A percentile compares a stretch with the other conserved stretches of the same genome.
Conservation (phyloP, 1,140 invertebrate genomes). For the Mamestra configurata region DNA sequence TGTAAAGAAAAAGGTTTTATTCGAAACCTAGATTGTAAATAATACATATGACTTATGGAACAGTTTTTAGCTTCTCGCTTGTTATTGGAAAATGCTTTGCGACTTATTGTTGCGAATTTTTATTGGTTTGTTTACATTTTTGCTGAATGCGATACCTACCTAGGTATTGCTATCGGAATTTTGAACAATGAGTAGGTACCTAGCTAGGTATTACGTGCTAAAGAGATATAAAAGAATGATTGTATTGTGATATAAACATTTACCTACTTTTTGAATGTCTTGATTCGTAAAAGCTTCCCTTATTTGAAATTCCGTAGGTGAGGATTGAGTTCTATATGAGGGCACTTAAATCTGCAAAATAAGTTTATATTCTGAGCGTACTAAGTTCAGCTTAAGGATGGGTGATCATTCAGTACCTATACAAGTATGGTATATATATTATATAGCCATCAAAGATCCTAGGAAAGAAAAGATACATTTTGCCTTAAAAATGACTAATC, state of each 20-base stretch:
- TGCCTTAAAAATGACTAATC: no score
- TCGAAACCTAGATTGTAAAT: slow-evolving; percentile 60
- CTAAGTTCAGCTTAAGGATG: no score
- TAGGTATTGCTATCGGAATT: background rate
- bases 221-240: background rate
- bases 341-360: no score
- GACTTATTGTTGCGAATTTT: slow-evolving; percentile 2
- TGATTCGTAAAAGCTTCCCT: no score
- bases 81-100: slow-evolving; percentile 40
- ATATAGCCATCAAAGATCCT: no score
- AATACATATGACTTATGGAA: slow-evolving; percentile 53
- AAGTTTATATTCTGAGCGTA: no score
- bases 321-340: no score
- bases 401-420: no score
- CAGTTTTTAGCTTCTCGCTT: slow-evolving; percentile 41
- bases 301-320: no score
- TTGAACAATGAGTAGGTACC: background rate
- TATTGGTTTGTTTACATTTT: slow-evolving; percentile 14
- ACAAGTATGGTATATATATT: no score
- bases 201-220: background rate
- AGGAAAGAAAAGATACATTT: no score
- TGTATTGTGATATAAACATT: background rate
- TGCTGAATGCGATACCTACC: slow-evolving; percentile 3
- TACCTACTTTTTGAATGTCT: background rate
- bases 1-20: slow-evolving; percentile 51